Percentiles rank a stretch among this genome's conserved stretches.
These are phyloP conservation scores for Himalopsyche japonica DNA, from an alignment of 2,888 invertebrate genomes.

Conservation along the genomic window DNA sequence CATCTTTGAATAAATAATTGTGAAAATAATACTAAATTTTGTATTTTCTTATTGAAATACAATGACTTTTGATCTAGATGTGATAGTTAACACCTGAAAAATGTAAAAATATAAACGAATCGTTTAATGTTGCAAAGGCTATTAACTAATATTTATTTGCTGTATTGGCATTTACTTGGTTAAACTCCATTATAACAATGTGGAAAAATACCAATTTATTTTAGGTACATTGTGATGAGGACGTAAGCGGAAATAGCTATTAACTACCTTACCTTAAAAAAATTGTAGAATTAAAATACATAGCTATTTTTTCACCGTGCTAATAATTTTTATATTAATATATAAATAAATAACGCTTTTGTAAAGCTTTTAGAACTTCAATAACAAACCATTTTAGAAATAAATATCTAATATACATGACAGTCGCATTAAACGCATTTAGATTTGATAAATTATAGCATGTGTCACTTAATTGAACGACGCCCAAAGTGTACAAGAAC, in stretches of 20 bases:
- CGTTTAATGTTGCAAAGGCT: not conserved
- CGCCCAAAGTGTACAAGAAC: not conserved
- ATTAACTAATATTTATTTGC: not conserved
- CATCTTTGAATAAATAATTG: no score
- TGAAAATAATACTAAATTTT: no score
- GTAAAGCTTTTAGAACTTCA: no score
- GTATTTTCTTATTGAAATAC: no score
- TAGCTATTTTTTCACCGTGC: no score
- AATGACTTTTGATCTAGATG: no score
- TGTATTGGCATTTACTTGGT: not conserved
- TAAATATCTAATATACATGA: not conserved
- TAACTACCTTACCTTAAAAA: not conserved
- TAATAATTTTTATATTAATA: no score
- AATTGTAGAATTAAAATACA: not conserved
- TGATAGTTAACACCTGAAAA: no score
- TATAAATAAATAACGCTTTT: no score
- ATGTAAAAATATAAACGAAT: no score
- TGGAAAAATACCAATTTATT: no score
- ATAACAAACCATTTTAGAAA: not conserved
- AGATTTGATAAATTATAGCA: not conserved
- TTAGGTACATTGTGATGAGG: no score
- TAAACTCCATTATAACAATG: not conserved
- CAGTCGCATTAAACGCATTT: not conserved
- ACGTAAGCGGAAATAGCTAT: not conserved
- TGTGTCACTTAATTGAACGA: not conserved